Conservation (phyloP, 2,797 vertebrate genomes). For the Poeciliopsis infans region DNA sequence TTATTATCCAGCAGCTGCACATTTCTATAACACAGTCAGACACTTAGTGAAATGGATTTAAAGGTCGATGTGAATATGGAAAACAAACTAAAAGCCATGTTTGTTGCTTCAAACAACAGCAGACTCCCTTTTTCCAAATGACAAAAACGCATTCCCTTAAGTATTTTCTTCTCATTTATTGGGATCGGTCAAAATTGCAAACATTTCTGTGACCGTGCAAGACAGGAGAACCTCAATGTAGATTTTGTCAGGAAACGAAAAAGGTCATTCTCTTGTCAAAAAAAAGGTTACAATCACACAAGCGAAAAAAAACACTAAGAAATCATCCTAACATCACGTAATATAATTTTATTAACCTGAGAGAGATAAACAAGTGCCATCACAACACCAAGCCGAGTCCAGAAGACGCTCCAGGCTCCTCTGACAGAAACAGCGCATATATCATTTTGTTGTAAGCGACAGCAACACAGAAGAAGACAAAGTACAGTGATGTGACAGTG, state of each 20-base stretch:
- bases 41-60: neutral
- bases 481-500: conserved; percentile 7
- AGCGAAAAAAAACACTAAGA: neutral
- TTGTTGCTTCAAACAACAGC: neutral
- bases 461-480: conserved; percentile 10
- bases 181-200: neutral
- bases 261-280: neutral
- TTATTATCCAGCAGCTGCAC: neutral
- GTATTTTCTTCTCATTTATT: neutral
- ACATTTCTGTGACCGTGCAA: neutral
- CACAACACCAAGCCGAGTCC: neutral
- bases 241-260: neutral
- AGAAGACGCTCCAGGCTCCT: neutral
- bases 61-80: neutral
- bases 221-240: neutral
- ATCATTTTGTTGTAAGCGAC: neutral
- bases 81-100: neutral
- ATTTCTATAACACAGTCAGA: neutral
- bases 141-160: neutral
- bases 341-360: neutral
- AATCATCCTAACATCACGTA: neutral
- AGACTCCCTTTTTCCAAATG: neutral
- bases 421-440: neutral
- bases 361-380: neutral
- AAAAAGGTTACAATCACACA: neutral